Conservation (phyloP, 1,140 invertebrate genomes). For the Maniola jurtina region DNA sequence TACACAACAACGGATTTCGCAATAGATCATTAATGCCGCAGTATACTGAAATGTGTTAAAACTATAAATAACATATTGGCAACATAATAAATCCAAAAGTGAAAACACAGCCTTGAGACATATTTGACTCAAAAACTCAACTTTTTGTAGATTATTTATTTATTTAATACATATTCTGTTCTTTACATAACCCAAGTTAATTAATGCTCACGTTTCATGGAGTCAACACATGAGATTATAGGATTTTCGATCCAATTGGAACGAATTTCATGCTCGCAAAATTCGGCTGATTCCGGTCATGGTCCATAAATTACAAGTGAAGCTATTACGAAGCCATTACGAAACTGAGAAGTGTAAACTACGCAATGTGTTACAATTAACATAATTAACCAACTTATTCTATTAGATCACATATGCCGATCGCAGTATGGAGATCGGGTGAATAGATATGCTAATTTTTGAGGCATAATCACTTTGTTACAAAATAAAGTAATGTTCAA, state of each 20-base stretch:
- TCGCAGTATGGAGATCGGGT: background rate
- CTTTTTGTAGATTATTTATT: no score
- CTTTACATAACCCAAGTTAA: no score
- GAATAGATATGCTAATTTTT: conserved; percentile 10
- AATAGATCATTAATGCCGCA: background rate
- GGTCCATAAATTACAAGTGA: conserved; percentile 44
- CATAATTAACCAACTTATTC: conserved; percentile 23
- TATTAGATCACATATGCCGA: conserved; percentile 15
- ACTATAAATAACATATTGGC: background rate
- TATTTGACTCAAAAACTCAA: no score
- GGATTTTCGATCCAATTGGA: conserved; percentile 21
- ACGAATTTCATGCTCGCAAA: conserved; percentile 33
- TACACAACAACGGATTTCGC: conserved; percentile 15
- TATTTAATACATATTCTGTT: no score
- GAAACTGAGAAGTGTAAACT: conserved; percentile 37
- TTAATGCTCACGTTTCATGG: background rate
- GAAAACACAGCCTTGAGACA: no score
- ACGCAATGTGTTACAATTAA: conserved; percentile 28
- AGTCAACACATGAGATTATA: conserved; percentile 3
- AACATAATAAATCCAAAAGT: no score
- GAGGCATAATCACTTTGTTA: background rate
- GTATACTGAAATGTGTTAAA: background rate
- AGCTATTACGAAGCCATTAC: conserved; percentile 33
- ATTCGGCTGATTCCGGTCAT: conserved; percentile 38
- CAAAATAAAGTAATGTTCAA: background rate